Percentiles rank a stretch among this genome's conserved stretches.
Conservation (phyloP, 2,888 invertebrate species). For the Elegia similella region DNA sequence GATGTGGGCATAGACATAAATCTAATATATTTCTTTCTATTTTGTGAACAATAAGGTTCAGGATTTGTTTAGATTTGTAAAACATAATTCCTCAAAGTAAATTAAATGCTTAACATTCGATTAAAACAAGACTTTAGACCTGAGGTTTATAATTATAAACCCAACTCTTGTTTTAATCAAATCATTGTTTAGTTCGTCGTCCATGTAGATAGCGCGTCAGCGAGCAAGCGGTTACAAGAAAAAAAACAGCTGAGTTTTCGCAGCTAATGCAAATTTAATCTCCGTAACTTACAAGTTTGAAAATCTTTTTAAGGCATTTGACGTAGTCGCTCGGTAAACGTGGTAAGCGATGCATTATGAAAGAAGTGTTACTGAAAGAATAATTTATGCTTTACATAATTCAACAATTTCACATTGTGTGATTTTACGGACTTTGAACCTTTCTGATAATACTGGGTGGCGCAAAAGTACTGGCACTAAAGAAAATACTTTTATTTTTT, state of each 20-base stretch:
- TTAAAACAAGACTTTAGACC: too few relatives aligned
- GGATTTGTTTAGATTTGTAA: too few relatives aligned
- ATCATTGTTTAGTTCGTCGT: background rate
- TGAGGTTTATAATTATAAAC: too few relatives aligned
- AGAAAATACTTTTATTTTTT: too few relatives aligned
- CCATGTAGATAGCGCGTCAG: background rate
- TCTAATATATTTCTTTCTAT: too few relatives aligned
- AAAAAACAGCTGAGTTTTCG: constrained; percentile 1
- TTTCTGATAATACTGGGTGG: too few relatives aligned
- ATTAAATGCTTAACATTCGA: too few relatives aligned
- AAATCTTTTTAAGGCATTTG: constrained; percentile 3
- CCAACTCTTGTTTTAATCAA: too few relatives aligned
- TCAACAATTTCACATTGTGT: background rate
- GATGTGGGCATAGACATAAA: too few relatives aligned
- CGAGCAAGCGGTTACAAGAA: background rate
- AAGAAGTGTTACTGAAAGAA: background rate
- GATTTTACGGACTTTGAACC: background rate
- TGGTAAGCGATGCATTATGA: background rate
- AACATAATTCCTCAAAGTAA: too few relatives aligned
- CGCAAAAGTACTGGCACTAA: too few relatives aligned
- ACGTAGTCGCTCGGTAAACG: background rate
- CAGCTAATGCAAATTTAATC: constrained; percentile 11
- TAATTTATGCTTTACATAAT: background rate
- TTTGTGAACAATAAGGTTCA: too few relatives aligned
- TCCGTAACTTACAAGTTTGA: background rate